These are phyloP conservation scores for Aplidium turbinatum DNA, from an alignment of 23 tunicate genomes.

Conservation along the genomic window DNA sequence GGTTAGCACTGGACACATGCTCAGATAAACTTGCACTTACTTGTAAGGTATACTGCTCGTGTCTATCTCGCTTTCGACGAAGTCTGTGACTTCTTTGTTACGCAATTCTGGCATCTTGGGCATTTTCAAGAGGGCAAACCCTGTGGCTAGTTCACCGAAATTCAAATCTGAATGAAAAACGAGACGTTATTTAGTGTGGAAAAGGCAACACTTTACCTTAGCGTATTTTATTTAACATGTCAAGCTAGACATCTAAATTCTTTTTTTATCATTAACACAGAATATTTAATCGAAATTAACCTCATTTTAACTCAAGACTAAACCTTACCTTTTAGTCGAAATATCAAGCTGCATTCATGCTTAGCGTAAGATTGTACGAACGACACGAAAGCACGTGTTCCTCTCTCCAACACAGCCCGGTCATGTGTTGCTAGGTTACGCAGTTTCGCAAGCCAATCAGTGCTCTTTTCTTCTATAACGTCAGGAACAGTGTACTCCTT, in stretches of 20 bases:
- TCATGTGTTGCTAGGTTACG: constrained; percentile 57
- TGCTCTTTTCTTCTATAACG: background rate
- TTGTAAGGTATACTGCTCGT: constrained; percentile 43
- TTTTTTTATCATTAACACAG: too few relatives aligned
- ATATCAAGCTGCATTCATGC: constrained; percentile 91
- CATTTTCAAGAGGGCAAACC: constrained; percentile 83
- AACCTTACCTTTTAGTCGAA: constrained; percentile 77
- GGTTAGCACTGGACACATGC: too few relatives aligned
- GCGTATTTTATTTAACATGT: too few relatives aligned
- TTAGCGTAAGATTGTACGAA: constrained; percentile 86
- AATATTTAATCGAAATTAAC: too few relatives aligned
- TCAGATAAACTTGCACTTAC: constrained; percentile 19
- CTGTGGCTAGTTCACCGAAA: constrained; percentile 86
- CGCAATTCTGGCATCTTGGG: constrained; percentile 93
- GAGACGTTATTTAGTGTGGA: too few relatives aligned
- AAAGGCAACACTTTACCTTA: too few relatives aligned
- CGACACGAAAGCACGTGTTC: constrained; percentile 83
- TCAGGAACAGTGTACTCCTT: background rate
- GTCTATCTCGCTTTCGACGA: constrained; percentile 51
- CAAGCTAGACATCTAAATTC: too few relatives aligned
- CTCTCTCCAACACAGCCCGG: constrained; percentile 82
- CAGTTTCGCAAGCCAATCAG: constrained; percentile 48
- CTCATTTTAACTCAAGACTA: too few relatives aligned
- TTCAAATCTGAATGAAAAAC: constrained; percentile 68
- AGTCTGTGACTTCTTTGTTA: constrained; percentile 55